These are phyloP conservation scores for Exocentrus adspersus DNA, from an alignment of 2,888 invertebrate genomes.

Conservation along the genomic window DNA sequence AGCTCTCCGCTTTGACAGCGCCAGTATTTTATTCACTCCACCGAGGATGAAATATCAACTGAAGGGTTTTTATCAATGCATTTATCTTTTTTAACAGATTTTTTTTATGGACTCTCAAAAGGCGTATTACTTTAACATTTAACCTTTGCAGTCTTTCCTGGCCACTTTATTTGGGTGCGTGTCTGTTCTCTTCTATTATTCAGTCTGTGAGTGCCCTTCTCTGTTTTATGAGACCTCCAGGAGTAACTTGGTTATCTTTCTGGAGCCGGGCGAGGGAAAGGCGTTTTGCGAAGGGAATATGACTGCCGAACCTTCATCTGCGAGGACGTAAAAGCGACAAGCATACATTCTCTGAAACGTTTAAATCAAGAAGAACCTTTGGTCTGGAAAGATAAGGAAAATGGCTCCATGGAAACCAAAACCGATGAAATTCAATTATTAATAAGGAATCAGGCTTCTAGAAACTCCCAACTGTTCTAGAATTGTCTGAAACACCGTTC, in stretches of 20 bases:
- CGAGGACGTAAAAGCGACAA: too few relatives aligned
- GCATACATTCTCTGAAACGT: too few relatives aligned
- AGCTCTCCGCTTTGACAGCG: not conserved
- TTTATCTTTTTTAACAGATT: not conserved
- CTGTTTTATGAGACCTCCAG: not conserved
- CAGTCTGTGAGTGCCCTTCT: not conserved
- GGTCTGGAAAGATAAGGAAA: too few relatives aligned
- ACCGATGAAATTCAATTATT: too few relatives aligned
- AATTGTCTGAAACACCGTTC: too few relatives aligned
- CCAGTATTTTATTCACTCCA: not conserved
- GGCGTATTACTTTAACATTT: not conserved
- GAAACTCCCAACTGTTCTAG: too few relatives aligned
- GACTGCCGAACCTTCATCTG: not conserved
- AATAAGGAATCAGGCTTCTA: too few relatives aligned
- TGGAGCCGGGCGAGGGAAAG: not conserved
- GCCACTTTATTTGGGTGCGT: not conserved
- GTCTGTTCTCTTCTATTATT: not conserved
- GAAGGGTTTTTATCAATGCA: not conserved
- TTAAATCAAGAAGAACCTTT: too few relatives aligned
- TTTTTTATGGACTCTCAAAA: not conserved
- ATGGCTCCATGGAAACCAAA: too few relatives aligned
- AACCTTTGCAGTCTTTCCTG: not conserved
- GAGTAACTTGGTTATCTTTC: not conserved
- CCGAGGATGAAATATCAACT: not conserved
- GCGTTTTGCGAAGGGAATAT: not conserved